phyloP scores from a whole-genome alignment of 1,140 invertebrate genomes.

The Helicorthomorpha holstii region DNA sequence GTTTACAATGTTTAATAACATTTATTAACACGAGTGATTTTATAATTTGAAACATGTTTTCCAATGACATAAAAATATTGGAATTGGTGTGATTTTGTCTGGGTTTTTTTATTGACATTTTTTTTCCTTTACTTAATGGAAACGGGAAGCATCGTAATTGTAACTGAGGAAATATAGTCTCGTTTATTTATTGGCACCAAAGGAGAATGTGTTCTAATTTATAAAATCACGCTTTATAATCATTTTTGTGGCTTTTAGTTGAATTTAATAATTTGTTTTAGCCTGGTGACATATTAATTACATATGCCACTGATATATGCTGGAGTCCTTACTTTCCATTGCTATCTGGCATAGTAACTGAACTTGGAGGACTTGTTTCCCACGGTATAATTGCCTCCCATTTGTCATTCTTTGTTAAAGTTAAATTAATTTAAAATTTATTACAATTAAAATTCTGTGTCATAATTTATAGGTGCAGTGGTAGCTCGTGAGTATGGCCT shows the following conservation, averaged over 20 bases:
- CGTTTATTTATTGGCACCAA: neutral
- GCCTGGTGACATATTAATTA: constrained; percentile 58
- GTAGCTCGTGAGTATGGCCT: constrained; percentile 74
- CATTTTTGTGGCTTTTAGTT: constrained; percentile 4
- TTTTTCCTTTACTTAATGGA: no score
- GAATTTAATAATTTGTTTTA: constrained; percentile 24
- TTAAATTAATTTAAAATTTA: constrained; percentile 1
- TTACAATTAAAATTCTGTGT: constrained; percentile 1
- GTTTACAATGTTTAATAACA: no score
- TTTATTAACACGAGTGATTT: no score
- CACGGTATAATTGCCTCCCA: constrained; percentile 43
- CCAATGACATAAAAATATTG: no score
- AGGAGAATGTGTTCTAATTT: neutral
- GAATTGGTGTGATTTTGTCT: no score
- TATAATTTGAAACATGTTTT: no score
- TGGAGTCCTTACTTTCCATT: constrained; percentile 78
- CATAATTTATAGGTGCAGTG: constrained; percentile 45
- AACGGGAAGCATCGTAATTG: no score
- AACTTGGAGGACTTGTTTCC: constrained; percentile 66
- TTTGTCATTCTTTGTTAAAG: neutral
- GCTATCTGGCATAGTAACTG: constrained; percentile 58
- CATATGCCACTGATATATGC: constrained; percentile 59
- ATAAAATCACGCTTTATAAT: no score
- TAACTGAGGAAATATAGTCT: no score
- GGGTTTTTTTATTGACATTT: no score